Base-by-base conservation (phyloP, 2,113 vertebrate species). In the Halichoerus grypus region DNA sequence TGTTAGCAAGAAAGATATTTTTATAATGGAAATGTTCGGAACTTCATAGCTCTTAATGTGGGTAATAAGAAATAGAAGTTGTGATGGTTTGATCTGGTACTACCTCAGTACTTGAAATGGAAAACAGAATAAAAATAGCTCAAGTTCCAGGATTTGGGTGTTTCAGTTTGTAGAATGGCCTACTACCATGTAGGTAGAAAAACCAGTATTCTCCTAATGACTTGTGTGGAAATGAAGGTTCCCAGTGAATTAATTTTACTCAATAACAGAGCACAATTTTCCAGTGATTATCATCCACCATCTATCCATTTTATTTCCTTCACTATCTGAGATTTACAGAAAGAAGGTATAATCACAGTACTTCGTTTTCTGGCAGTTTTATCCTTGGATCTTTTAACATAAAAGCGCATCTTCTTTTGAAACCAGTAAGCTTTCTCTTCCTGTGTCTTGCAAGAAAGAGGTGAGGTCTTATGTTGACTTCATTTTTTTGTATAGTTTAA, bases 211-310 rank as follows among this genome's bases (percentile, higher is more conserved):
- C 51, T 87, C 71, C 94, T 96, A 97, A 98, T 97, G 94, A 96
- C 93, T 98, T 97, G 91, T 86, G 72, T 93, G 88, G 95, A 98
- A 98, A 98, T 92, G 95, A 98, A 98, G 69, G 95, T 98, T 99
- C 98, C 98, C 97, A 98, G 98, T 96, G 96, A 98, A 98, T 95
- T 99, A 98, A 98, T 98, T 99, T 99, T 98, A 98, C 98, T 97
- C 89, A 93, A 28, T 96, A 98, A 98, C 96, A 98, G 97, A 98
- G 98, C 91, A 79, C 36, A 97, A 94, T 97, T 99, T 84, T 98
- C 98, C 98, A 98, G 92, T 96, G 96, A 97, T 98, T 98, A 96
- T 98, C 97, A 94, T 98, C 98, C 98, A 76, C 80, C 91, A 98
- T 97, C 88, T 91, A 98, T 97, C 97, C 92, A 98, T 98, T 97